These are phyloP conservation scores for Darevskia mixta DNA, from an alignment of 2,797 vertebrate species.

Conservation along the genomic window DNA sequence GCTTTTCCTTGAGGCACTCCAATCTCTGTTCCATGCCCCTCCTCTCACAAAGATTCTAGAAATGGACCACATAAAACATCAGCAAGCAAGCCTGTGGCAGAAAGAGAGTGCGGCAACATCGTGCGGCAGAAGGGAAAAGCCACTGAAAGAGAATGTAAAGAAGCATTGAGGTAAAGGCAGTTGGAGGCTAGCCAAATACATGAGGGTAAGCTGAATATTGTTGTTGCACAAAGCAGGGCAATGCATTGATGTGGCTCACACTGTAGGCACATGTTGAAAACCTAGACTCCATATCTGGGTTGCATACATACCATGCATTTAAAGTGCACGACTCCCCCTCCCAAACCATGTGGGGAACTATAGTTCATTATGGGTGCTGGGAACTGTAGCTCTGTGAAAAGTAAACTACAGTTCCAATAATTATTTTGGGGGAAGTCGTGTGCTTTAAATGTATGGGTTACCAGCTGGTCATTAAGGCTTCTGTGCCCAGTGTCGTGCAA, in stretches of 20 bases:
- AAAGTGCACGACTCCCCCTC: no score
- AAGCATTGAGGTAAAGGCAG: neutral
- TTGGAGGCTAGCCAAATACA: slow-evolving; percentile 36
- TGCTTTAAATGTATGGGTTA: no score
- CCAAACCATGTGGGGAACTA: no score
- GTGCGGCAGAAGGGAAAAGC: neutral
- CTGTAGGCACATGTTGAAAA: neutral
- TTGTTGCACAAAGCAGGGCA: neutral
- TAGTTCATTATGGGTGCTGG: no score
- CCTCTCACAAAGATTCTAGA: neutral
- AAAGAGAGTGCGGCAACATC: neutral
- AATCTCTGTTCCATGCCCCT: neutral
- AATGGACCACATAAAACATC: neutral
- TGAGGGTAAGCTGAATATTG: neutral
- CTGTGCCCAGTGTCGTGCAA: no score
- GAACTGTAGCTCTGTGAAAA: no score
- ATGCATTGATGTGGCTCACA: neutral
- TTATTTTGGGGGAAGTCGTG: no score
- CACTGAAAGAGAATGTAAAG: slow-evolving; percentile 4
- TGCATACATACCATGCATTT: no score
- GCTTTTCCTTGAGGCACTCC: no score
- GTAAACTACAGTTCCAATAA: no score
- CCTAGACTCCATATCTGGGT: no score
- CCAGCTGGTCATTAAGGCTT: no score
- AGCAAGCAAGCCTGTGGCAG: neutral